phyloP scores from a whole-genome alignment of 2,113 vertebrate genomes.

The Pelobates fuscus region DNA sequence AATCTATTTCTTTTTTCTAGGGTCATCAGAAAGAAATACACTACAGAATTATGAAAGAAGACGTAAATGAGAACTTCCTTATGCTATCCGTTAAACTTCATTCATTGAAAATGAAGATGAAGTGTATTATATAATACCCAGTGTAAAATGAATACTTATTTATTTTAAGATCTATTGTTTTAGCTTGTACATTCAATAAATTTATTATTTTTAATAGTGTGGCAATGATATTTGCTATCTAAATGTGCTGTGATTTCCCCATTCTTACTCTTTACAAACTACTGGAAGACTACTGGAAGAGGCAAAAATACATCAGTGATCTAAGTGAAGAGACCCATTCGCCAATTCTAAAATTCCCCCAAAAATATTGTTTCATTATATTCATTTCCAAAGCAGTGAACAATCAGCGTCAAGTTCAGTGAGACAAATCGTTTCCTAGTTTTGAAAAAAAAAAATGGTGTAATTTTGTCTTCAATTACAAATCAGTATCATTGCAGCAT shows the following conservation, averaged over 20 bases:
- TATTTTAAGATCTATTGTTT: conserved; percentile 68
- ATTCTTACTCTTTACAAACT: conserved; percentile 9
- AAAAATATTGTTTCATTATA: not conserved
- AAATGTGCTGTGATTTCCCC: conserved; percentile 32
- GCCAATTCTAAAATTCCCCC: not conserved
- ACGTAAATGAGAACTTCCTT: conserved; percentile 67
- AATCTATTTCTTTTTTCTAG: too few species aligned
- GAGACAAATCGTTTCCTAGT: conserved; percentile 53
- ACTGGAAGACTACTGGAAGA: not conserved
- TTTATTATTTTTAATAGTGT: conserved; percentile 74
- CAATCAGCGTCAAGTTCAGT: conserved; percentile 57
- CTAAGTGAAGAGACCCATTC: not conserved
- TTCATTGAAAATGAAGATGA: conserved; percentile 55
- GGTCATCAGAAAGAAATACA: conserved; percentile 80
- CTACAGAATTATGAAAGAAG: conserved; percentile 79
- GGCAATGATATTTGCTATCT: conserved; percentile 55
- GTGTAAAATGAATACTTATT: conserved; percentile 64
- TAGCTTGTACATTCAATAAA: conserved; percentile 72
- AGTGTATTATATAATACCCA: conserved; percentile 66
- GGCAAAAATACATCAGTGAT: not conserved
- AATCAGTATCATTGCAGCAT: conserved; percentile 51
- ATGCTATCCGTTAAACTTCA: conserved; percentile 60
- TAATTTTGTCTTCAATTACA: conserved; percentile 42
- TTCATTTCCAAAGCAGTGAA: conserved; percentile 56
- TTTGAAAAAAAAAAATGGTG: conserved; percentile 32